Conservation (phyloP, 2,113 vertebrate species). For the Tychaedon coryphoeus region DNA sequence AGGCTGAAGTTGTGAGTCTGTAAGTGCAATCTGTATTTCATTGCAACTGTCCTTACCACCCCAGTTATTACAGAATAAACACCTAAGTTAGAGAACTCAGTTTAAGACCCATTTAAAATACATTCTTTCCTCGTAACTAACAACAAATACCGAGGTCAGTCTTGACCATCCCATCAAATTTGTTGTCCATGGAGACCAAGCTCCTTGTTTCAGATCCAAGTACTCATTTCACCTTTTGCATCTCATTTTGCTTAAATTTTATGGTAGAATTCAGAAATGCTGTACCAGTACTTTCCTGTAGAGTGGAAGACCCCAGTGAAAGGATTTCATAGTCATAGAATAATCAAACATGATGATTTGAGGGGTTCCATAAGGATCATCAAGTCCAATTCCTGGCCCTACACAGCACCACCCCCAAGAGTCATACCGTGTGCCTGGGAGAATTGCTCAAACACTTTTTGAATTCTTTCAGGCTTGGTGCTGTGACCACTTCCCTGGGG, state of each 20-base stretch:
- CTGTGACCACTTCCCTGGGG: fast-evolving
- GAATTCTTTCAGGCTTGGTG: not conserved
- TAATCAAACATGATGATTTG: not conserved
- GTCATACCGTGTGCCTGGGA: fast-evolving
- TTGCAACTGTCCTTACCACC: fast-evolving
- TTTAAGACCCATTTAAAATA: not conserved
- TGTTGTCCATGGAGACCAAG: not conserved
- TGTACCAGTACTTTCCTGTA: not conserved
- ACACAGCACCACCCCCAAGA: not conserved
- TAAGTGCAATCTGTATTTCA: not conserved
- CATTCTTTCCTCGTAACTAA: not conserved
- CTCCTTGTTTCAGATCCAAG: not conserved
- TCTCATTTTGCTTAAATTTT: not conserved
- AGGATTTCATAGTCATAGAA: not conserved
- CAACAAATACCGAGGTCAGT: fast-evolving
- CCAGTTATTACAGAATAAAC: not conserved
- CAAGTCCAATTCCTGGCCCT: not conserved
- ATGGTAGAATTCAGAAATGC: not conserved
- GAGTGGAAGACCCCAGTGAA: not conserved
- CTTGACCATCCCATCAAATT: not conserved
- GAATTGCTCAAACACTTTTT: not conserved
- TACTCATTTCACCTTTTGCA: not conserved
- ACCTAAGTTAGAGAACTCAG: not conserved
- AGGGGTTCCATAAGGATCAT: not conserved
- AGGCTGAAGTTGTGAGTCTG: not conserved